Percentiles rank a stretch among this genome's conserved stretches.
Evolutionary conservation across 2,888 invertebrate genomes (phyloP).

Genomic region (Andricus curvator): DNA sequence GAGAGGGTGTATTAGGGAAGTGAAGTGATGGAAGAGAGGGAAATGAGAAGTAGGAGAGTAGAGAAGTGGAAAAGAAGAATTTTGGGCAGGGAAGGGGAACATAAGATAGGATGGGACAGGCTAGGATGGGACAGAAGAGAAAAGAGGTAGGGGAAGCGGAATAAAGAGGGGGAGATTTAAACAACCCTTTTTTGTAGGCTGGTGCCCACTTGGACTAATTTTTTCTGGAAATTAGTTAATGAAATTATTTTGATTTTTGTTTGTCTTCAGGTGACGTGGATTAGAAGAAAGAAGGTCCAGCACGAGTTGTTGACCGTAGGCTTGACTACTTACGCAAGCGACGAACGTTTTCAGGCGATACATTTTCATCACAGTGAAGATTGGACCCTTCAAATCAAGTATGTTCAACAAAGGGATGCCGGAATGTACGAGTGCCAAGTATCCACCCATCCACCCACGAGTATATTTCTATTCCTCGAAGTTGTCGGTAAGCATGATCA

Average conservation of each 20-base stretch:
- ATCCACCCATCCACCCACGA: conserved; percentile 93
- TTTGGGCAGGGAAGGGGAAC: too few relatives aligned
- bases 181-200: too few relatives aligned
- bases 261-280: conserved; percentile 88
- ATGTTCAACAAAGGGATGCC: conserved; percentile 91
- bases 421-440: conserved; percentile 95
- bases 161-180: too few relatives aligned
- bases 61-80: too few relatives aligned
- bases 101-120: too few relatives aligned
- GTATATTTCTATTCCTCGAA: conserved; percentile 91
- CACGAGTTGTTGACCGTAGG: conserved; percentile 90
- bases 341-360: conserved; percentile 92
- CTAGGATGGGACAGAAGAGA: too few relatives aligned
- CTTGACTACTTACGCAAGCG: conserved; percentile 92
- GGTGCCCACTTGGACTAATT: too few relatives aligned
- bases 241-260: background rate
- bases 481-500: conserved; percentile 88
- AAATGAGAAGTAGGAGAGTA: too few relatives aligned
- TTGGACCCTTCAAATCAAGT: conserved; percentile 95
- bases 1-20: too few relatives aligned
- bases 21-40: too few relatives aligned
- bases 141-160: too few relatives aligned
- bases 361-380: conserved; percentile 94
- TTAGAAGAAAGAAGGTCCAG: conserved; percentile 85
- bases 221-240: background rate